Conservation (phyloP, 2,888 invertebrate genomes). For the Drosophila yooni region DNA sequence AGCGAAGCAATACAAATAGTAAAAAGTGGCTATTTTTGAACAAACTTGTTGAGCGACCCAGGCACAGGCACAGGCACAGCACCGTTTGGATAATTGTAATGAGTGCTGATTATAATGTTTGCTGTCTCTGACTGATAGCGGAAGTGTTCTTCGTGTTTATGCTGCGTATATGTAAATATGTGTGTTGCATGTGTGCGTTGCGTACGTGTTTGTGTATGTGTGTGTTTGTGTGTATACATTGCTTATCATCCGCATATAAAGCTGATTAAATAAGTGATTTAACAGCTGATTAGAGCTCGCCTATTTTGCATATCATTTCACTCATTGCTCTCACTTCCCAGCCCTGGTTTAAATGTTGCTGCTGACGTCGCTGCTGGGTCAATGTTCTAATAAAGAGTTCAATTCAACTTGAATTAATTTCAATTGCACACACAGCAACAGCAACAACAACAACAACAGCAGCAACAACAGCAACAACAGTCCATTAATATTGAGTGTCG, state of each 20-base stretch:
- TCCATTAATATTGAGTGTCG: slow-evolving; percentile 47
- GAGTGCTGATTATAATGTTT: slow-evolving; percentile 59
- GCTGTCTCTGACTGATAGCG: slow-evolving; percentile 57
- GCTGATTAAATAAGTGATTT: slow-evolving; percentile 77
- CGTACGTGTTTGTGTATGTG: neutral
- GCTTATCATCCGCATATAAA: slow-evolving; percentile 28
- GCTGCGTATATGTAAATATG: neutral
- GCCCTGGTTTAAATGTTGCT: neutral
- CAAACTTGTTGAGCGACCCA: slow-evolving; percentile 28
- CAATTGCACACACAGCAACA: slow-evolving; percentile 66
- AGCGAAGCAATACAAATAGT: too few species aligned
- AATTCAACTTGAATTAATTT: slow-evolving; percentile 79
- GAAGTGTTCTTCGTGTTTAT: slow-evolving; percentile 43
- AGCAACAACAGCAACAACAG: slow-evolving; percentile 11
- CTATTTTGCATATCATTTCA: slow-evolving; percentile 15
- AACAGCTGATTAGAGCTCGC: slow-evolving; percentile 50
- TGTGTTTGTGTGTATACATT: neutral
- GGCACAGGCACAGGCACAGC: neutral
- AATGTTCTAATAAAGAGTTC: slow-evolving; percentile 77
- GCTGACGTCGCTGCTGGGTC: slow-evolving; percentile 55
- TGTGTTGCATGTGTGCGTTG: neutral
- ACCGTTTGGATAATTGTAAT: slow-evolving; percentile 47
- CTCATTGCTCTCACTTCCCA: neutral
- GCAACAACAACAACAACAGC: slow-evolving; percentile 14
- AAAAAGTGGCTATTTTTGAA: neutral